phyloP scores from a whole-genome alignment of 1,140 invertebrate genomes.

The Agrilus planipennis region DNA sequence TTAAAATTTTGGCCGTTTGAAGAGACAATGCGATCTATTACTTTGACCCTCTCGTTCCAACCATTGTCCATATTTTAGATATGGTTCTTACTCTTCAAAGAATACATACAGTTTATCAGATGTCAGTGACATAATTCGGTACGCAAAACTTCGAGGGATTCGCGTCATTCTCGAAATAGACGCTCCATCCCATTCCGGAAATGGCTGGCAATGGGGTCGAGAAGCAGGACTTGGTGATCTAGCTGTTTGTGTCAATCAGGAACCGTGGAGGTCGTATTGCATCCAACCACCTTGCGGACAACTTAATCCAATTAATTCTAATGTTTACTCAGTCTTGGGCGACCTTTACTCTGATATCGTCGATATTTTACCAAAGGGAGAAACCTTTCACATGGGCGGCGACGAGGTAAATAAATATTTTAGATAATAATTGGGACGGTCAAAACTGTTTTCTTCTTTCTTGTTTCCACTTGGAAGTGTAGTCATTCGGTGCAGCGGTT shows the following conservation, averaged over 20 bases:
- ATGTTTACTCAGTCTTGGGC: constrained; percentile 55
- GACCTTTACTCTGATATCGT: constrained; percentile 58
- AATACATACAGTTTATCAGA: constrained; percentile 61
- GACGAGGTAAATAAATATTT: constrained; percentile 76
- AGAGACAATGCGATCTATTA: neutral
- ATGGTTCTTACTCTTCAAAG: constrained; percentile 53
- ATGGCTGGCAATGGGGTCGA: constrained; percentile 69
- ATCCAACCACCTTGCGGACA: constrained; percentile 79
- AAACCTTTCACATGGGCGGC: constrained; percentile 70
- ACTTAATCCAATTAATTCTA: constrained; percentile 66
- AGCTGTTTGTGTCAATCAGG: constrained; percentile 58
- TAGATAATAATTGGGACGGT: no score
- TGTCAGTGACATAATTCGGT: constrained; percentile 54
- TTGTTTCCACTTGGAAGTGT: no score
- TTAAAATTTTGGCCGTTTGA: no score
- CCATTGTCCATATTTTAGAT: constrained; percentile 24
- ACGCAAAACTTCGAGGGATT: constrained; percentile 59
- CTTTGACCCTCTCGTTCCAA: neutral
- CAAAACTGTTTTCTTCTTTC: no score
- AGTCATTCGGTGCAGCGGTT: no score
- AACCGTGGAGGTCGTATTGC: constrained; percentile 61
- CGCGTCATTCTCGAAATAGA: constrained; percentile 73
- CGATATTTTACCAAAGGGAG: constrained; percentile 38
- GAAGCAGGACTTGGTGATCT: constrained; percentile 53
- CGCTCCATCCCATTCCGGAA: constrained; percentile 72